A percentile compares a stretch with the other conserved stretches of the same genome.
Evolutionary conservation across 2,113 vertebrate species (phyloP).

Genomic region (Mesocricetus auratus): DNA sequence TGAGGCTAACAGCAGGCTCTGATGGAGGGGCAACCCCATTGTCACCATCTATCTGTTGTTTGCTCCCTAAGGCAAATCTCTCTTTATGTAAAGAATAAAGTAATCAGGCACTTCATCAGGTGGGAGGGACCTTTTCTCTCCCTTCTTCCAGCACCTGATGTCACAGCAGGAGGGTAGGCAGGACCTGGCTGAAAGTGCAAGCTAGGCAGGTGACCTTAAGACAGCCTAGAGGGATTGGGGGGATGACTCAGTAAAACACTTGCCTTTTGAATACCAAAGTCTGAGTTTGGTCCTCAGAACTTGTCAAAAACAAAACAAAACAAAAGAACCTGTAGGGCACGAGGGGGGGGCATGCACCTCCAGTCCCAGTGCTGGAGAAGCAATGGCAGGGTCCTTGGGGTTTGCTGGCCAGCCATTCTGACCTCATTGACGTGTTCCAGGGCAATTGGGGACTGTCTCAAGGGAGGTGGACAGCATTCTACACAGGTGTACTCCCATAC

Average conservation of each 20-base stretch:
- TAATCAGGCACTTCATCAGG: neutral
- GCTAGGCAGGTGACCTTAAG: neutral
- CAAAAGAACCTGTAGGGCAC: neutral
- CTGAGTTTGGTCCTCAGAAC: neutral
- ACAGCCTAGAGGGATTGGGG: neutral
- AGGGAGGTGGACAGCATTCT: neutral
- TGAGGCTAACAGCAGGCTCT: neutral
- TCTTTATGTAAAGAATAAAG: conserved; percentile 41
- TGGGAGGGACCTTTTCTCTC: neutral
- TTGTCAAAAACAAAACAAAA: neutral
- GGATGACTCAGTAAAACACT: neutral
- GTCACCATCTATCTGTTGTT: neutral
- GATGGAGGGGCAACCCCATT: neutral
- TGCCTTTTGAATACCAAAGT: neutral
- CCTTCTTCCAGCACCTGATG: neutral
- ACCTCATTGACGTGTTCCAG: neutral
- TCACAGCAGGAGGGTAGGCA: too few species aligned
- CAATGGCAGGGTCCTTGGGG: neutral
- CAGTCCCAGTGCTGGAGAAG: too few species aligned
- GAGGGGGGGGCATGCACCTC: neutral
- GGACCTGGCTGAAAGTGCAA: neutral
- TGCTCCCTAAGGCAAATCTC: conserved; percentile 24
- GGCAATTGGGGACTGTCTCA: neutral
- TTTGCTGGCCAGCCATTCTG: neutral
- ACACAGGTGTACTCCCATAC: too few species aligned